These are phyloP conservation scores for Pterocles orientalis DNA, from an alignment of 2,113 vertebrate species.

Conservation along the genomic window DNA sequence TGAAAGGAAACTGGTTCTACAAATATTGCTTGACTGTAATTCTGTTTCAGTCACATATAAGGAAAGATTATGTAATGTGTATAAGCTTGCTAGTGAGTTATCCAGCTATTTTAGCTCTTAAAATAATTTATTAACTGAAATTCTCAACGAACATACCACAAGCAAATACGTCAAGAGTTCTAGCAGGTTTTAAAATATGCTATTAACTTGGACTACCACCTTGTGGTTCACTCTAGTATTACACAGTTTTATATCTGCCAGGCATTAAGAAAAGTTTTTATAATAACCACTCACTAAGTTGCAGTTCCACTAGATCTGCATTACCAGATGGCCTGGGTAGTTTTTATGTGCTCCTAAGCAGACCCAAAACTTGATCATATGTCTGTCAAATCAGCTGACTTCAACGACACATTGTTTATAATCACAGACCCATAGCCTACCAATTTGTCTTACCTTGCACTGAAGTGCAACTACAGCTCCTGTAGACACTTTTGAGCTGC, in stretches of 20 bases:
- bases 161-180: neutral
- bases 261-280: neutral
- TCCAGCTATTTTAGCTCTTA: neutral
- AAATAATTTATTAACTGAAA: slow-evolving; percentile 40
- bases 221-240: slow-evolving; percentile 77
- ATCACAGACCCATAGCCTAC: neutral
- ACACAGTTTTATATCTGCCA: slow-evolving; percentile 49
- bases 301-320: neutral
- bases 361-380: neutral
- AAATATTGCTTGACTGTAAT: slow-evolving; percentile 2
- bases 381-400: neutral
- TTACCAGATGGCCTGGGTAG: slow-evolving; percentile 15
- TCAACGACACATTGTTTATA: neutral
- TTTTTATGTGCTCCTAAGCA: neutral
- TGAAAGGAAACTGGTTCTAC: neutral
- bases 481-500: neutral
- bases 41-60: neutral
- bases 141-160: slow-evolving; percentile 53
- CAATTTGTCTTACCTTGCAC: neutral
- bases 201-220: slow-evolving; percentile 83
- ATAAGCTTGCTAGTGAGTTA: slow-evolving; percentile 1
- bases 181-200: slow-evolving; percentile 62
- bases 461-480: neutral
- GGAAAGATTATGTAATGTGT: neutral
- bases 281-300: neutral